Conservation (phyloP, 2,113 vertebrate species). For the Erythrolamprus reginae region DNA sequence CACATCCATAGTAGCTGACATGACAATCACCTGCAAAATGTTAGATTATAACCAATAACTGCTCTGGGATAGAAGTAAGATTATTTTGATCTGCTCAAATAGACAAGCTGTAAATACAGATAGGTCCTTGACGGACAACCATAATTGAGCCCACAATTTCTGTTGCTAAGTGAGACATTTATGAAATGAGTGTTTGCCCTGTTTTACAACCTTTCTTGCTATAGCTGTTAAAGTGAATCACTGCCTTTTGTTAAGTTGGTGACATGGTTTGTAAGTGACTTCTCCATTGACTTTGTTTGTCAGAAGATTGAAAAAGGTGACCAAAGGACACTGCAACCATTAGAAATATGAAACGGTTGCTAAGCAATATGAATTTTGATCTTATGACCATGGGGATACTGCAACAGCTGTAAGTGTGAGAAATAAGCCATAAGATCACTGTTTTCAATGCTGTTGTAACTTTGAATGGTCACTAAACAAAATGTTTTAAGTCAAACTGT, state of each 20-base stretch:
- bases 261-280: not conserved
- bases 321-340: not conserved
- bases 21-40: conserved; percentile 79
- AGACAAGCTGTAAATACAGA: not conserved
- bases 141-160: not conserved
- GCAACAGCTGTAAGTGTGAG: not conserved
- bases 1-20: conserved; percentile 98
- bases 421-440: no score
- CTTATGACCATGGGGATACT: not conserved
- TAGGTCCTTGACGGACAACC: not conserved
- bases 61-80: no score
- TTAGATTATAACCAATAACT: not conserved
- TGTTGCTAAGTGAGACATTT: not conserved
- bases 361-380: not conserved
- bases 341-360: not conserved
- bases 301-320: not conserved
- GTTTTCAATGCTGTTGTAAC: no score
- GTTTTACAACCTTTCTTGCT: not conserved
- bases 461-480: no score
- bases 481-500: no score
- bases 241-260: not conserved
- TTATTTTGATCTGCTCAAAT: not conserved
- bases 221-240: not conserved
- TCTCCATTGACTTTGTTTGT: not conserved
- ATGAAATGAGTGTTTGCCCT: not conserved